A percentile compares a stretch with the other conserved stretches of the same genome.
Evolutionary conservation across 2,888 invertebrate genomes (phyloP).

Genomic region (Perdita meconis): DNA sequence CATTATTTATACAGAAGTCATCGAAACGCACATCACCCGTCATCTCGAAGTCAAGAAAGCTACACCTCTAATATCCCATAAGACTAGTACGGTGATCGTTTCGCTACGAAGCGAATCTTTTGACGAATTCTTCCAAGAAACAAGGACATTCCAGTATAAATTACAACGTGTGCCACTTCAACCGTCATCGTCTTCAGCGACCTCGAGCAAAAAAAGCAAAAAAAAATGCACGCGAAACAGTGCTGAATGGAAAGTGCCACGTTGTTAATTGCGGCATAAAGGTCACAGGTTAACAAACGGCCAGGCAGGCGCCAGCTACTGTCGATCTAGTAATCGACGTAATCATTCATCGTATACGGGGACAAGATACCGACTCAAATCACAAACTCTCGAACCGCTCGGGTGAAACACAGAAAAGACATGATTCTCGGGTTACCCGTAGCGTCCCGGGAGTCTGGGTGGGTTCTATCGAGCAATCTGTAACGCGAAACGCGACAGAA

Average conservation of each 20-base stretch:
- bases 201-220: not conserved
- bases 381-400: not conserved
- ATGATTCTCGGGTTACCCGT: not conserved
- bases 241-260: conserved; percentile 46
- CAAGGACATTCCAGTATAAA: not conserved
- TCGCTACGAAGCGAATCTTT: no score
- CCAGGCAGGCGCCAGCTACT: conserved; percentile 67
- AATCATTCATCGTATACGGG: conserved; percentile 24
- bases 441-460: not conserved
- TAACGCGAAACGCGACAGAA: conserved; percentile 27
- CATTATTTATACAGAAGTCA: no score
- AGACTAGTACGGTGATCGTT: no score
- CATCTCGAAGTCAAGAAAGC: no score
- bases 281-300: conserved; percentile 66
- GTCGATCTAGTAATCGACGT: conserved; percentile 55
- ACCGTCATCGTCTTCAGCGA: not conserved
- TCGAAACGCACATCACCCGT: no score
- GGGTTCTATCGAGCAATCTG: not conserved
- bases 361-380: not conserved
- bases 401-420: not conserved
- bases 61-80: no score
- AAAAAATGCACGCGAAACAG: conserved; percentile 38
- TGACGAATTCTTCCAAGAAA: not conserved
- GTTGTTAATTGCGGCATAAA: conserved; percentile 61
- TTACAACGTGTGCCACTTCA: not conserved